Conservation (phyloP, 2,888 invertebrate species). For the Eucera pruinosa region DNA sequence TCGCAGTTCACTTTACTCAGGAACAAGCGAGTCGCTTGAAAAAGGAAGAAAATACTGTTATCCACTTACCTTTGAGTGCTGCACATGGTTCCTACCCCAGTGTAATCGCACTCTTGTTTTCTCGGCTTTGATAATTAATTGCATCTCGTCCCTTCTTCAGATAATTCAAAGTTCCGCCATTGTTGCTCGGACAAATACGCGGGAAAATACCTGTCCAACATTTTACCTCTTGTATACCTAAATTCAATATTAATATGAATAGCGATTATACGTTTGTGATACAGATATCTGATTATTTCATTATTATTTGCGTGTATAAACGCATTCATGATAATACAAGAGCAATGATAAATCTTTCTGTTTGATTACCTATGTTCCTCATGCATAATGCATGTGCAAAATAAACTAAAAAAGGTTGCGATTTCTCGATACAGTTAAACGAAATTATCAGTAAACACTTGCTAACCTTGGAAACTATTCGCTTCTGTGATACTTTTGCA, state of each 20-base stretch:
- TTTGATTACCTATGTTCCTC: background rate
- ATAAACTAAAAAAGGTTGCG: background rate
- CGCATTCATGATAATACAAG: background rate
- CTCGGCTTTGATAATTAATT: slow-evolving; percentile 1
- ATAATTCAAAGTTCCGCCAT: slow-evolving; percentile 7
- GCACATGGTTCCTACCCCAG: background rate
- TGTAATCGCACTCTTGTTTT: background rate
- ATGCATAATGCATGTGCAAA: background rate
- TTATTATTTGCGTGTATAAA: background rate
- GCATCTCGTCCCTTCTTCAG: background rate
- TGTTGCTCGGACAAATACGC: background rate
- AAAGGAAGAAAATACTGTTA: background rate
- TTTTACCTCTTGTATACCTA: background rate
- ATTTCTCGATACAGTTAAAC: background rate
- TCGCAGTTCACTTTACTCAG: background rate
- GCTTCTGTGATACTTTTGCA: too few relatives aligned
- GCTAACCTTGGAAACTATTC: background rate
- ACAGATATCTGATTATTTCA: background rate
- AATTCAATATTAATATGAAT: background rate
- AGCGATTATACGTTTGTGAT: background rate
- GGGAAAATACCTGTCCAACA: background rate
- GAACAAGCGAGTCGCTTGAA: background rate
- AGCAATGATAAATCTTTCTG: background rate
- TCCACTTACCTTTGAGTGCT: slow-evolving; percentile 2
- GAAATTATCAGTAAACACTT: background rate